Conservation (phyloP, 2,888 invertebrate species). For the Orthosia gracilis region DNA sequence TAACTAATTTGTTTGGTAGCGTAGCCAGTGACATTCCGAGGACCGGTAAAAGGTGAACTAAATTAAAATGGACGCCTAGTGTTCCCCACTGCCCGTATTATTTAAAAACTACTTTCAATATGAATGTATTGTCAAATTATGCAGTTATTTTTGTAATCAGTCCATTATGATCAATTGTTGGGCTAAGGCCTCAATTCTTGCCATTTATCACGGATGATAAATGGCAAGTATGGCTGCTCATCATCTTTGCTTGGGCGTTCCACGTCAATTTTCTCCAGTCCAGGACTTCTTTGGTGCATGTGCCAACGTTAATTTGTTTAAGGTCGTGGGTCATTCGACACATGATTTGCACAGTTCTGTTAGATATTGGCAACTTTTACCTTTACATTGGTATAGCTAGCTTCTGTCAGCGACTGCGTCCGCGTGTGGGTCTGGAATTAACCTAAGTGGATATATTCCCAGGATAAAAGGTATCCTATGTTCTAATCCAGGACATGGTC, state of each 20-base stretch:
- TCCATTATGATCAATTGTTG: too few species aligned
- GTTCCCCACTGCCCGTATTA: neutral
- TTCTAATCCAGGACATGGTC: too few species aligned
- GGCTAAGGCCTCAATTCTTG: neutral
- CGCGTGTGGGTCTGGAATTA: too few species aligned
- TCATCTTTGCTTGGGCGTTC: neutral
- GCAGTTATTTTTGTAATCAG: neutral
- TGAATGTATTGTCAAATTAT: neutral
- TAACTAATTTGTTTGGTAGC: neutral
- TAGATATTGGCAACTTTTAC: neutral
- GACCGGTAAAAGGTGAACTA: constrained; percentile 10
- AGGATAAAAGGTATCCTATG: too few species aligned
- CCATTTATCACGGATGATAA: neutral
- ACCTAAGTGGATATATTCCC: too few species aligned
- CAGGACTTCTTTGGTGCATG: too few species aligned
- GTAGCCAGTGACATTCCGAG: neutral
- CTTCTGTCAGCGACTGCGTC: too few species aligned
- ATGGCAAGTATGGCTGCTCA: too few species aligned
- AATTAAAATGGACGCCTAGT: constrained; percentile 7
- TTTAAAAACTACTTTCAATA: neutral
- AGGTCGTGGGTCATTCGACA: neutral
- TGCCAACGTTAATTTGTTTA: neutral
- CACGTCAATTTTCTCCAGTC: neutral
- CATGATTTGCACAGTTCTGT: neutral
- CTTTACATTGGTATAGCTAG: neutral